Base-by-base conservation (phyloP, 2,888 invertebrate species). In the Amorpha juglandis region DNA sequence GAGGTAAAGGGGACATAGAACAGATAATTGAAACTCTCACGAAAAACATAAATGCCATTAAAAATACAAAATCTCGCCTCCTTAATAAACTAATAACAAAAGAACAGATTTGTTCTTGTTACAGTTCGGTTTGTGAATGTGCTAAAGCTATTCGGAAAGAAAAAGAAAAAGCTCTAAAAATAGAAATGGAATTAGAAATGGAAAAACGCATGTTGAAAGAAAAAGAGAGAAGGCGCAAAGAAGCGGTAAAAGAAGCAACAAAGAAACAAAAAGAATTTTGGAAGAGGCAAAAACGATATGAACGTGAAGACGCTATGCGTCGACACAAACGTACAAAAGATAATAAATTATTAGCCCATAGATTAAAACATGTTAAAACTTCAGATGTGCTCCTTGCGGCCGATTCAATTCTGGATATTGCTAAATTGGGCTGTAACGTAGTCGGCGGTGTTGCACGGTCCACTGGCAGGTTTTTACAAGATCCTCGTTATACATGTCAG, bases 341-440 rank as follows among this genome's bases (percentile, higher is more conserved):
- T 75, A 11, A 71, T 58, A 62, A 33, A 55, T 63, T 68, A 73
- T 65, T 71, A 74, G 19, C 68, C 67, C 48, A 72, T 69, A 66
- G 66, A 74, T 3, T 65, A 69, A 42, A 70, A 64, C 63, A 52
- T 47, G 77, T 71, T 66, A 65, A 73, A 9, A 63, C 71, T 4
- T 51, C 69, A 67, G 78, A 78, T 50, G 4, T 64, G 4, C 12
- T 68, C 6, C 68, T 79, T 21, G 55, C 73, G 1, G 69, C 76
- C 8, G 81, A 82, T 67, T 78, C 82, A 33, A 8, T 67, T 16
- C 38, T 72, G 21, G 72, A 74, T 58, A 65, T 72, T 6, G 62
- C 68, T 65, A 70, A 74, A 65, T 67, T 75, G 27, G 66, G 70
- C 35, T 62, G 67, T 65, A 65, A 53, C 0, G 66, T 68, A 9